phyloP scores from a whole-genome alignment of 92 coral and sea anemone species.

The Pocillopora grandis region DNA sequence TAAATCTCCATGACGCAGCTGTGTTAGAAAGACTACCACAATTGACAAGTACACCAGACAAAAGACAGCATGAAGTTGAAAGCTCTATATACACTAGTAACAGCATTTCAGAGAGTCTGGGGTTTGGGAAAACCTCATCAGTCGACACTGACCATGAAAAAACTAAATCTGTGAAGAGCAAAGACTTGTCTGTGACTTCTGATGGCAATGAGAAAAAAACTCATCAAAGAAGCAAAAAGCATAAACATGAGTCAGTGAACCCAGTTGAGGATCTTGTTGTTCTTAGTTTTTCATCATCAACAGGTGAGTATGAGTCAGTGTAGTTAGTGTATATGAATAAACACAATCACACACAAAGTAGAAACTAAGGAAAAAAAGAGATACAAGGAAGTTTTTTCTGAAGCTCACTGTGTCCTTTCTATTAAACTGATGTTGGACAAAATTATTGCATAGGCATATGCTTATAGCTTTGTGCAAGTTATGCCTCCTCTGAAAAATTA shows the following conservation, averaged over 20 bases:
- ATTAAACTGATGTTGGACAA: no score
- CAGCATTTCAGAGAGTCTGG: background rate
- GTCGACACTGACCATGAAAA: background rate
- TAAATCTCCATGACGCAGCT: slow-evolving; percentile 76
- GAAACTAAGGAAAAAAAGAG: no score
- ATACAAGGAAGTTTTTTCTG: no score
- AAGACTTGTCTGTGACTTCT: background rate
- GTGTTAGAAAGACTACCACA: slow-evolving; percentile 64
- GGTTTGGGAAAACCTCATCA: background rate
- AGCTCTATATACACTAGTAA: slow-evolving; percentile 2
- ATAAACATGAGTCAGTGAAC: background rate
- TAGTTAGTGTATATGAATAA: no score
- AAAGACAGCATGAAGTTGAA: slow-evolving; percentile 17
- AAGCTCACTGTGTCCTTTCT: no score
- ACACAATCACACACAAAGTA: no score
- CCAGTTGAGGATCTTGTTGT: slow-evolving; percentile 68
- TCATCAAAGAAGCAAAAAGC: slow-evolving; percentile 13
- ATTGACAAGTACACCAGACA: slow-evolving; percentile 44
- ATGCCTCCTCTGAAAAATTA: no score
- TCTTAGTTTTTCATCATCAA: slow-evolving; percentile 51
- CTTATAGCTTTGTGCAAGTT: no score
- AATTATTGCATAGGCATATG: no score
- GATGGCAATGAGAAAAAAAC: slow-evolving; percentile 11
- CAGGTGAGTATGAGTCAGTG: slow-evolving; percentile 14
- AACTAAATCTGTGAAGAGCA: background rate